phyloP scores from a whole-genome alignment of 2,797 vertebrate species.

The Danio tinwini region DNA sequence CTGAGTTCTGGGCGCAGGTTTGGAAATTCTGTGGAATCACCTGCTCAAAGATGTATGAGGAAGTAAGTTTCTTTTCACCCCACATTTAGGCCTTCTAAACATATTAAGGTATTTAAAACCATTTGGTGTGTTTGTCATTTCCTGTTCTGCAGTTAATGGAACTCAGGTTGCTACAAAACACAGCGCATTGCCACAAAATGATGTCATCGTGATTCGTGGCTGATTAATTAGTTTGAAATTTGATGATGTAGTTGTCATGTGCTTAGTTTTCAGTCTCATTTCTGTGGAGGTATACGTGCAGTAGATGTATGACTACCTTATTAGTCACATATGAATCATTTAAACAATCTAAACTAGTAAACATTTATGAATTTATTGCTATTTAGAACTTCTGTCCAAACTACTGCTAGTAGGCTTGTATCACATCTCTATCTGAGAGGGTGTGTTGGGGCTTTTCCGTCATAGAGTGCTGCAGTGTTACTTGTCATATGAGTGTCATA shows the following conservation, averaged over 20 bases:
- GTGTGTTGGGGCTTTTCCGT: conserved; percentile 6
- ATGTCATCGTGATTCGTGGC: not conserved
- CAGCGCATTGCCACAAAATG: not conserved
- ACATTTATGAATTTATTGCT: conserved; percentile 31
- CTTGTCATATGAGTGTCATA: not conserved
- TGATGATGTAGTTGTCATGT: not conserved
- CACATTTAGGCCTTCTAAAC: not conserved
- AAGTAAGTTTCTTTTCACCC: conserved; percentile 77
- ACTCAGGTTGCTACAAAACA: not conserved
- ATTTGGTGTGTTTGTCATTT: not conserved
- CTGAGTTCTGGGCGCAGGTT: conserved; percentile 93
- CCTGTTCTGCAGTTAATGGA: not conserved
- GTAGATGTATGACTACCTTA: not conserved
- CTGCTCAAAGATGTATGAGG: conserved; percentile 85
- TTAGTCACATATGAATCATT: conserved; percentile 14
- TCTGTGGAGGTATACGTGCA: conserved; percentile 8
- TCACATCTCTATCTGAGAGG: not conserved
- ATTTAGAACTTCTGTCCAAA: conserved; percentile 2
- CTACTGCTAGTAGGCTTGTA: not conserved
- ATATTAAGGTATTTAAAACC: not conserved
- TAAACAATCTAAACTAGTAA: not conserved
- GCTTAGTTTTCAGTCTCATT: not conserved
- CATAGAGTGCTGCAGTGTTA: not conserved
- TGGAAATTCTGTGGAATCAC: conserved; percentile 90
- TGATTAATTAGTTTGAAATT: not conserved